These are phyloP conservation scores for Eulemur coronatus DNA, from an alignment of 2,797 vertebrate genomes.

Conservation along the genomic window DNA sequence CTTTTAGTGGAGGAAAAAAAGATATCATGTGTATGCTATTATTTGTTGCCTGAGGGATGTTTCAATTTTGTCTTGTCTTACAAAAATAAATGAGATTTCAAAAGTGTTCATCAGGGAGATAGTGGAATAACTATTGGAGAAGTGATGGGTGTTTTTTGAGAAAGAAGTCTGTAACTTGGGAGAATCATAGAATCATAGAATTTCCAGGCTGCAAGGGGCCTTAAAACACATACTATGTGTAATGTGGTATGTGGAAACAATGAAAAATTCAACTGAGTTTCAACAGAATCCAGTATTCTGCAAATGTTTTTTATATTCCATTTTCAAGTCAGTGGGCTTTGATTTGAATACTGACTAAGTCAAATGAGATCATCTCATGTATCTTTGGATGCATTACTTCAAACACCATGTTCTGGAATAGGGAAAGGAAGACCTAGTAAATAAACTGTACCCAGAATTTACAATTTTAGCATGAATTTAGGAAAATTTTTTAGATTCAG, in stretches of 20 bases:
- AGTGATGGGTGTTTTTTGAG: neutral
- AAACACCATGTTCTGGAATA: neutral
- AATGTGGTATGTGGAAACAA: neutral
- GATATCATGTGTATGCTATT: slow-evolving; percentile 46
- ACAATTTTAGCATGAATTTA: neutral
- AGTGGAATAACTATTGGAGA: slow-evolving; percentile 51
- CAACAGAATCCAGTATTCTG: slow-evolving; percentile 8
- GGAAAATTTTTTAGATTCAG: neutral
- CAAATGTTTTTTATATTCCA: neutral
- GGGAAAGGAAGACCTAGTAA: neutral
- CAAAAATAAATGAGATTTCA: slow-evolving; percentile 78
- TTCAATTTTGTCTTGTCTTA: slow-evolving; percentile 79
- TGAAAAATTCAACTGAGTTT: slow-evolving; percentile 4
- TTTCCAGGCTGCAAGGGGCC: neutral
- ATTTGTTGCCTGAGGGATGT: slow-evolving; percentile 63
- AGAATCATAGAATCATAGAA: slow-evolving; percentile 13
- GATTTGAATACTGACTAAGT: slow-evolving; percentile 7
- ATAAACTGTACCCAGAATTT: neutral
- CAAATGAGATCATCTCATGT: slow-evolving; percentile 21
- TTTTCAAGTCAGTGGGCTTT: slow-evolving; percentile 31
- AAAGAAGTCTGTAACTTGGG: neutral
- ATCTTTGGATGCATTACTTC: neutral
- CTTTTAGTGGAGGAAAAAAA: slow-evolving; percentile 60
- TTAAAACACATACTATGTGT: neutral
- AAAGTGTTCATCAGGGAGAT: slow-evolving; percentile 60